Conservation (phyloP, 2,797 vertebrate species). For the Hoplostethus atlanticus region DNA sequence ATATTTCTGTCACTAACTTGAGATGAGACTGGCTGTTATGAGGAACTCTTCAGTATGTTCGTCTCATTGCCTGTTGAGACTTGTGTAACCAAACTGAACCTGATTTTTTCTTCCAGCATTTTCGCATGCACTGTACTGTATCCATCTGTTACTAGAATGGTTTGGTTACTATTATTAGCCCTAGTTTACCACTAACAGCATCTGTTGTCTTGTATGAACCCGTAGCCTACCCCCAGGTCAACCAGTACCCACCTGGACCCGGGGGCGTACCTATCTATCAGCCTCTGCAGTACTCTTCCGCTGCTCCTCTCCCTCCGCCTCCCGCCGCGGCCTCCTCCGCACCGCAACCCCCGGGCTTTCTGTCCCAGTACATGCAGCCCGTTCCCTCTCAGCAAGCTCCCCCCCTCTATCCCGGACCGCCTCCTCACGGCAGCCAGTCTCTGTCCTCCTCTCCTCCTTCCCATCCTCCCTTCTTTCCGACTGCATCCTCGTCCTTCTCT, state of each 20-base stretch:
- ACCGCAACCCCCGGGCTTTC: slow-evolving; percentile 83
- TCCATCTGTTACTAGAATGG: slow-evolving; percentile 18
- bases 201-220: slow-evolving; percentile 75
- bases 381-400: slow-evolving; percentile 78
- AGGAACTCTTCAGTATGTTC: background rate
- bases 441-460: slow-evolving; percentile 69
- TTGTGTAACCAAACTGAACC: slow-evolving; percentile 19
- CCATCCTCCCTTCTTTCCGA: slow-evolving; percentile 71
- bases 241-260: slow-evolving; percentile 89
- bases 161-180: background rate
- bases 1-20: slow-evolving; percentile 32
- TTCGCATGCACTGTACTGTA: slow-evolving; percentile 38
- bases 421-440: slow-evolving; percentile 81
- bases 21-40: background rate
- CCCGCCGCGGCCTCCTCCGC: slow-evolving; percentile 81
- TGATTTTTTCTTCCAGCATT: background rate
- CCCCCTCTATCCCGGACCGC: slow-evolving; percentile 69
- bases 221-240: slow-evolving; percentile 89
- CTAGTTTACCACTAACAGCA: slow-evolving; percentile 66
- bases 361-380: slow-evolving; percentile 83
- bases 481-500: slow-evolving; percentile 70
- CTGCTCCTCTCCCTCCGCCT: slow-evolving; percentile 74
- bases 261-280: slow-evolving; percentile 91
- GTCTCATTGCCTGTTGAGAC: slow-evolving; percentile 33
- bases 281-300: slow-evolving; percentile 85